These are phyloP conservation scores for Coccyzus lansbergi DNA, from an alignment of 2,797 vertebrate species.

Conservation along the genomic window DNA sequence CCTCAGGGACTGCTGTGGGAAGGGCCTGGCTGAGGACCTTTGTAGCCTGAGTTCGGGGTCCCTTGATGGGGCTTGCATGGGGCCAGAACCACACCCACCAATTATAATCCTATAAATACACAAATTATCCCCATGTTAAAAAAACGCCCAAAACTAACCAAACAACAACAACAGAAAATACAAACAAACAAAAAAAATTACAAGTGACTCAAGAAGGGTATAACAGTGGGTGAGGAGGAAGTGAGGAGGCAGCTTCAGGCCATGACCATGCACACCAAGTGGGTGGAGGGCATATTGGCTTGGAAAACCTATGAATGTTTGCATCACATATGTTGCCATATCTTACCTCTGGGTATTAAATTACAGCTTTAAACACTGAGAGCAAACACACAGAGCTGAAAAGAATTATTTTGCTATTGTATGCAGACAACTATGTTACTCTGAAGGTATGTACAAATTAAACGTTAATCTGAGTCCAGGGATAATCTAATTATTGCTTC, in stretches of 20 bases:
- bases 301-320: neutral
- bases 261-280: neutral
- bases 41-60: neutral
- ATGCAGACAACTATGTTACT: slow-evolving; percentile 21
- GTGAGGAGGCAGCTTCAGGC: neutral
- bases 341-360: slow-evolving; percentile 30
- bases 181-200: neutral
- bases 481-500: slow-evolving; percentile 67
- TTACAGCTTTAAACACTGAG: slow-evolving; percentile 26
- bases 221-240: neutral
- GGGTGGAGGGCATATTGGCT: neutral
- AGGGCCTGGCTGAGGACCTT: neutral
- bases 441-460: slow-evolving; percentile 46
- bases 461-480: slow-evolving; percentile 44
- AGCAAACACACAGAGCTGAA: neutral
- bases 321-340: neutral
- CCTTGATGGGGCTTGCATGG: neutral
- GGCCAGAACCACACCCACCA: neutral
- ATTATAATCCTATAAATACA: neutral
- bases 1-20: neutral
- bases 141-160: neutral
- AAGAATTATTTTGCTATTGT: slow-evolving; percentile 53
- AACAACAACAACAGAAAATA: no score
- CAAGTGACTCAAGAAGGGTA: neutral
- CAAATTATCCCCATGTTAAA: neutral